Percentiles rank a stretch among this genome's conserved stretches.
Evolutionary conservation across 2,888 invertebrate genomes (phyloP).

Genomic region (Periphyllus acericola): DNA sequence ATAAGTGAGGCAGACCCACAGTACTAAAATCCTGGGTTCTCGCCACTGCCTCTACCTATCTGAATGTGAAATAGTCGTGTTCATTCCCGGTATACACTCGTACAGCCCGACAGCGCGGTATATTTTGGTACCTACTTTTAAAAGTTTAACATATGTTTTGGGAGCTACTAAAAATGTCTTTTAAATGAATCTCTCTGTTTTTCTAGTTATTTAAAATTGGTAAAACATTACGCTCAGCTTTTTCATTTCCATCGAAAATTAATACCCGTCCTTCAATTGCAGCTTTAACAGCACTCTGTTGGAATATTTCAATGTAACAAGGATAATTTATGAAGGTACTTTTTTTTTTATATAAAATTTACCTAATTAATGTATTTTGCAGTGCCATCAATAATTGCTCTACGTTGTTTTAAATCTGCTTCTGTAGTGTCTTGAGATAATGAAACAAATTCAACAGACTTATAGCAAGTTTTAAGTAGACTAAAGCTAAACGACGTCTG

Average conservation of each 20-base stretch:
- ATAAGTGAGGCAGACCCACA: too few species aligned
- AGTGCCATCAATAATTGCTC: slow-evolving; percentile 88
- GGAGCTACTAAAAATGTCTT: slow-evolving; percentile 93
- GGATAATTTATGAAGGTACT: background rate
- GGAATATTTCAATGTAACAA: slow-evolving; percentile 55
- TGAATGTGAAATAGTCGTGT: background rate
- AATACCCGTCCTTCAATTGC: slow-evolving; percentile 88
- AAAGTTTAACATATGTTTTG: slow-evolving; percentile 86
- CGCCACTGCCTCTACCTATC: too few species aligned
- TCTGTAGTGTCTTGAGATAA: slow-evolving; percentile 96
- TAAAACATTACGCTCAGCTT: slow-evolving; percentile 95
- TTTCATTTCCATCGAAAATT: slow-evolving; percentile 95
- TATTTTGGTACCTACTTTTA: slow-evolving; percentile 72
- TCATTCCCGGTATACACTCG: background rate
- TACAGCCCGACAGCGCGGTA: background rate
- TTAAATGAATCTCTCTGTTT: slow-evolving; percentile 97
- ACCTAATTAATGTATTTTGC: slow-evolving; percentile 95
- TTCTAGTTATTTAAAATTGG: slow-evolving; percentile 97
- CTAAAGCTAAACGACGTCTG: slow-evolving; percentile 84
- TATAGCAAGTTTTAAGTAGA: slow-evolving; percentile 87
- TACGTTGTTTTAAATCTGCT: slow-evolving; percentile 93
- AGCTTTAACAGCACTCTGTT: slow-evolving; percentile 90
- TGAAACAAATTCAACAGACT: slow-evolving; percentile 93
- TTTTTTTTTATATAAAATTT: slow-evolving; percentile 61
- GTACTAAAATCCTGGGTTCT: too few species aligned